phyloP scores from a whole-genome alignment of 2,113 vertebrate species.

The Rattus rattus region DNA sequence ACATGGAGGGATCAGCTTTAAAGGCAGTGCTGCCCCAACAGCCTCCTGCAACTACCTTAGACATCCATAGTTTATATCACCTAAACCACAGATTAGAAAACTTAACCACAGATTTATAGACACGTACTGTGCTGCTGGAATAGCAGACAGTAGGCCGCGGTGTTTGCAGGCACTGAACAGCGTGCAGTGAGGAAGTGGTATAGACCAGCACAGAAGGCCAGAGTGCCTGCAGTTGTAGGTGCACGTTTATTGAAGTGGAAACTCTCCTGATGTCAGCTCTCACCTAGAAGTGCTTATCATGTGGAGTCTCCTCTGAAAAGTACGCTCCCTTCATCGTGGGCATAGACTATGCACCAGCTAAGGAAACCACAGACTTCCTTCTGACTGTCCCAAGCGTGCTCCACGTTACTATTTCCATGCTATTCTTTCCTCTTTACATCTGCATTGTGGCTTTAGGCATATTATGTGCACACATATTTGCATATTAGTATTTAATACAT shows the following conservation, averaged over 20 bases:
- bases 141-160: not conserved
- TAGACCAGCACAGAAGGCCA: not conserved
- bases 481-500: constrained; percentile 63
- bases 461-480: constrained; percentile 51
- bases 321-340: not conserved
- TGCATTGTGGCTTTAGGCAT: constrained; percentile 4
- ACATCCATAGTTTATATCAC: constrained; percentile 2
- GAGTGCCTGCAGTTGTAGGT: not conserved
- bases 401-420: constrained; percentile 41
- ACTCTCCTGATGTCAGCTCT: constrained; percentile 10
- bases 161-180: not conserved
- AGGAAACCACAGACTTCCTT: constrained; percentile 35
- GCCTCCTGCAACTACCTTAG: not conserved
- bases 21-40: too few species aligned
- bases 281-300: not conserved
- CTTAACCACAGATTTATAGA: constrained; percentile 29
- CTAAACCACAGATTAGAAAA: constrained; percentile 25
- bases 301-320: constrained; percentile 34
- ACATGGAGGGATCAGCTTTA: not conserved
- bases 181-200: not conserved
- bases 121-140: not conserved
- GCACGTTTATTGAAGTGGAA: not conserved
- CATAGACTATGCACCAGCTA: not conserved
- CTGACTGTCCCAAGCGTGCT: constrained; percentile 28
- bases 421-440: constrained; percentile 28